Percentiles rank a stretch among this genome's conserved stretches.
Evolutionary conservation across 2,113 vertebrate genomes (phyloP).

Genomic region (Mustela nigripes): DNA sequence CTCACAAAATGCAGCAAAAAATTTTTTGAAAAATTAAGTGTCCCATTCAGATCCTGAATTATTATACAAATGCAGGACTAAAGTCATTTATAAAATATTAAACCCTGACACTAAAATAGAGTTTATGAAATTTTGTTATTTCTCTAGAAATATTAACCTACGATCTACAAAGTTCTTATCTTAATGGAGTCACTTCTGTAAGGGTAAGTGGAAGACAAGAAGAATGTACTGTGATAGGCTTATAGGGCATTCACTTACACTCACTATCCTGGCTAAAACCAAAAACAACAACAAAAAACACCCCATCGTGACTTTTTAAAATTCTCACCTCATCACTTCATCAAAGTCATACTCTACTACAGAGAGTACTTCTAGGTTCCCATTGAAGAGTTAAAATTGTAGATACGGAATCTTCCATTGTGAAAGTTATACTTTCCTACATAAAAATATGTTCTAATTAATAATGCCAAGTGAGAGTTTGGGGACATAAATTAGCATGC

Average conservation of each 20-base stretch:
- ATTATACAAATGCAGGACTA: background rate
- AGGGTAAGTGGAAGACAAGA: background rate
- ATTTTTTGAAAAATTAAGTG: background rate
- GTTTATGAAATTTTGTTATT: constrained; percentile 14
- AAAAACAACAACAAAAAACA: background rate
- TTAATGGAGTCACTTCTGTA: background rate
- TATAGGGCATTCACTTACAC: background rate
- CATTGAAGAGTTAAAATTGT: background rate
- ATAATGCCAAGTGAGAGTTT: background rate
- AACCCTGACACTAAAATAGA: background rate
- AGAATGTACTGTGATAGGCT: background rate
- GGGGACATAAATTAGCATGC: background rate
- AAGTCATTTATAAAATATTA: constrained; percentile 36
- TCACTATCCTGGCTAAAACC: background rate
- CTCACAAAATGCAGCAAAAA: background rate
- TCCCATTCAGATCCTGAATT: background rate
- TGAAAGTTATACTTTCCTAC: background rate
- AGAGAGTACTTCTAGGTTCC: background rate
- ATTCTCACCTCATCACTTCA: background rate
- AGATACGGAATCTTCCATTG: background rate
- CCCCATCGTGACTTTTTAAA: background rate
- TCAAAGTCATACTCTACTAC: background rate
- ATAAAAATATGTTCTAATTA: background rate
- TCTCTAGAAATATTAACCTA: background rate
- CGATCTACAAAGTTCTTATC: background rate